Percentiles rank a stretch among this genome's conserved stretches.
Conservation (phyloP, 1,140 invertebrate species). For the Drosophila takahashii region DNA sequence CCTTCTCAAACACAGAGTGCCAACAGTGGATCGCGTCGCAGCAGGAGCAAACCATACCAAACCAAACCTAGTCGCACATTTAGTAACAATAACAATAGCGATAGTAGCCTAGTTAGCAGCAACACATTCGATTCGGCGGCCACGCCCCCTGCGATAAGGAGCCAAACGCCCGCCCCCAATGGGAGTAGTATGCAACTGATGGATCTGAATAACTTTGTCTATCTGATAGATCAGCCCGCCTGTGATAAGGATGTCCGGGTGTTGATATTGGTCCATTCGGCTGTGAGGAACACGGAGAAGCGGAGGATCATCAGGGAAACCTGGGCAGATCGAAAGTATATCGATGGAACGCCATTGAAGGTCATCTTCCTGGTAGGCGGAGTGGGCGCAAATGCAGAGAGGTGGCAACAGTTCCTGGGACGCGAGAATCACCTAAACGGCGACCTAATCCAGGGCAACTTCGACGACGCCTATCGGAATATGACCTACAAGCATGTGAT, state of each 20-base stretch:
- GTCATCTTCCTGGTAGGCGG: slow-evolving; percentile 90
- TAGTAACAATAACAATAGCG: slow-evolving; percentile 38
- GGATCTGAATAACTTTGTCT: slow-evolving; percentile 87
- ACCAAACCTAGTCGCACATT: slow-evolving; percentile 67
- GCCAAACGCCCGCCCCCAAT: slow-evolving; percentile 21
- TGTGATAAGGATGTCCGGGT: slow-evolving; percentile 85
- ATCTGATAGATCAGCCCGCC: slow-evolving; percentile 86
- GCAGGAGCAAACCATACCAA: slow-evolving; percentile 65
- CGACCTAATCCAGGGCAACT: slow-evolving; percentile 93
- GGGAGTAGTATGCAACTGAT: slow-evolving; percentile 85
- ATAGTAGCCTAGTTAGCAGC: slow-evolving; percentile 67
- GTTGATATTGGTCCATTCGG: slow-evolving; percentile 89
- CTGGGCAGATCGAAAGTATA: slow-evolving; percentile 86
- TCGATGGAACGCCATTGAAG: slow-evolving; percentile 79
- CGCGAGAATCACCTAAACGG: slow-evolving; percentile 87
- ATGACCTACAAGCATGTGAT: slow-evolving; percentile 95
- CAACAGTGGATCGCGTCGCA: slow-evolving; percentile 21
- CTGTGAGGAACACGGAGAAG: slow-evolving; percentile 87
- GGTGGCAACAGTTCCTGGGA: slow-evolving; percentile 85
- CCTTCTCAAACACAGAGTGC: slow-evolving; percentile 33
- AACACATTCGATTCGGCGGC: slow-evolving; percentile 25
- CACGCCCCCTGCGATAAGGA: slow-evolving; percentile 32
- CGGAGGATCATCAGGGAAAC: slow-evolving; percentile 88
- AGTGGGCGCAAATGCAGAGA: slow-evolving; percentile 64
- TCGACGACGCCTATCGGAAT: slow-evolving; percentile 92